Conservation (phyloP, 2,888 invertebrate species). For the Spisula subtruncata region DNA sequence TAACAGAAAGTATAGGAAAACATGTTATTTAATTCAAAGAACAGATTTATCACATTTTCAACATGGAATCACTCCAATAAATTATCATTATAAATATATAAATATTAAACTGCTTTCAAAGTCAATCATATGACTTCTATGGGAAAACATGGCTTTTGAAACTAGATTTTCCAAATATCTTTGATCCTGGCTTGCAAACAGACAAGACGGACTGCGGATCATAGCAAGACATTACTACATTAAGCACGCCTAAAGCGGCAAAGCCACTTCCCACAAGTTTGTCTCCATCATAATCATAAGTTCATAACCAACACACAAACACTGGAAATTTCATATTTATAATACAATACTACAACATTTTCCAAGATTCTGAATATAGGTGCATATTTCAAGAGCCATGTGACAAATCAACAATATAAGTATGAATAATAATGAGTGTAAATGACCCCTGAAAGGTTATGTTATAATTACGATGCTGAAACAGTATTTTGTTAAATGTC, state of each 20-base stretch:
- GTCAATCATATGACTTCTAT: background rate
- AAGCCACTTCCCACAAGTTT: too few relatives aligned
- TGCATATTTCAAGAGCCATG: background rate
- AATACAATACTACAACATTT: background rate
- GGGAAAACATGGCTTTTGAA: slow-evolving; percentile 11
- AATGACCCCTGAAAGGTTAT: slow-evolving; percentile 13
- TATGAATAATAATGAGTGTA: background rate
- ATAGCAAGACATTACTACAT: background rate
- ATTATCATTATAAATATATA: background rate
- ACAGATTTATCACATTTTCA: background rate
- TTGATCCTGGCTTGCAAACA: background rate
- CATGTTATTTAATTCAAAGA: too few relatives aligned
- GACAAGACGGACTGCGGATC: background rate
- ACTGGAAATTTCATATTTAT: background rate
- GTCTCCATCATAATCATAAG: too few relatives aligned
- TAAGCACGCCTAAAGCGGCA: too few relatives aligned
- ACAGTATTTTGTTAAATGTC: background rate
- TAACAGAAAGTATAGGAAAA: background rate
- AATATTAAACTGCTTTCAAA: background rate
- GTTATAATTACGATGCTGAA: slow-evolving; percentile 11
- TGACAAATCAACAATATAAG: background rate
- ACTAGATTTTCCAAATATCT: background rate
- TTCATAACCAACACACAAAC: too few relatives aligned
- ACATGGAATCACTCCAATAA: background rate
- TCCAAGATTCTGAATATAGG: background rate